These are phyloP conservation scores for Cydia amplana DNA, from an alignment of 1,140 invertebrate genomes.

Conservation along the genomic window DNA sequence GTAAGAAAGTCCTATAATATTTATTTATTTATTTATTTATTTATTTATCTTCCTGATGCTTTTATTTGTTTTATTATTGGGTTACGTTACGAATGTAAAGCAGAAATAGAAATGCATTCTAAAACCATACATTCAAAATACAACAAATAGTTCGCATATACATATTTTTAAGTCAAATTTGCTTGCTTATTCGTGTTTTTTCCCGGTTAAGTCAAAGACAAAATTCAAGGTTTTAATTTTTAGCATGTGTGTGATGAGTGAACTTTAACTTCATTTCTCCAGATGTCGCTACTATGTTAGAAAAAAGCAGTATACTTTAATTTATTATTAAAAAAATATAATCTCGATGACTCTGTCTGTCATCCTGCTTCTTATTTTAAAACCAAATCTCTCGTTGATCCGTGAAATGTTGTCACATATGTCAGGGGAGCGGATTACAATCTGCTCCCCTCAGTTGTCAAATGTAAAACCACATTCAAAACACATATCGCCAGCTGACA, in stretches of 20 bases:
- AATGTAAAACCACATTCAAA: neutral
- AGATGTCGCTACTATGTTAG: too few relatives aligned
- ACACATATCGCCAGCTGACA: neutral
- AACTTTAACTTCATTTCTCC: too few relatives aligned
- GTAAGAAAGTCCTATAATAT: too few relatives aligned
- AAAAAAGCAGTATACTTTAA: neutral
- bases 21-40: too few relatives aligned
- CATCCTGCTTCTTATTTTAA: neutral
- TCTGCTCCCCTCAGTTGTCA: neutral
- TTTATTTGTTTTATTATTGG: neutral
- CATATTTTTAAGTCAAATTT: too few relatives aligned
- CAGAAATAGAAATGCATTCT: neutral
- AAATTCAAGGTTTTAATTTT: too few relatives aligned
- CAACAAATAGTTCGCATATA: too few relatives aligned
- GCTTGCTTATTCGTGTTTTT: too few relatives aligned
- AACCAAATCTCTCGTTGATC: neutral
- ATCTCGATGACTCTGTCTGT: neutral
- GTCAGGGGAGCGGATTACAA: neutral
- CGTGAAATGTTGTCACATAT: neutral
- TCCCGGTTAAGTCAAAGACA: too few relatives aligned
- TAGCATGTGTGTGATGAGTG: too few relatives aligned
- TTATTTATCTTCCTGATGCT: neutral
- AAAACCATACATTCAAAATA: neutral
- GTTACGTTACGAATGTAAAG: neutral
- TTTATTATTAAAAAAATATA: neutral